These are phyloP conservation scores for Scortum barcoo DNA, from an alignment of 2,113 vertebrate species.

Conservation along the genomic window DNA sequence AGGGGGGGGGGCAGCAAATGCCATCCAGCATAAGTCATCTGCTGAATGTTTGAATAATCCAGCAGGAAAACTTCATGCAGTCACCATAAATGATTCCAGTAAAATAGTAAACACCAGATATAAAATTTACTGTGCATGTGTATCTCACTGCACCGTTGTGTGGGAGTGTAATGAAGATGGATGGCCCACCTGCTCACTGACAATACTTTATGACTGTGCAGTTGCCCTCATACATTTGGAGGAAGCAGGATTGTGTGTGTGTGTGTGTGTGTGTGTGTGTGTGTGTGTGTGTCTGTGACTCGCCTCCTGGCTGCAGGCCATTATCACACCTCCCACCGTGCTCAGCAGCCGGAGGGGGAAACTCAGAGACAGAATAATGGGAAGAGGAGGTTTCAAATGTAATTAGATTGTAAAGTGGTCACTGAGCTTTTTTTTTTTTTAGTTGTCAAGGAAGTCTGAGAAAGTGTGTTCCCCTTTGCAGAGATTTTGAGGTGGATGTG, in stretches of 20 bases:
- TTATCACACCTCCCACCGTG: constrained; percentile 45
- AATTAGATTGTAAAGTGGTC: constrained; percentile 11
- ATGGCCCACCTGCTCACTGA: constrained; percentile 39
- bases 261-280: constrained; percentile 30
- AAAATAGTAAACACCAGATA: constrained; percentile 15
- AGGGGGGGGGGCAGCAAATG: neutral
- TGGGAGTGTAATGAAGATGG: constrained; percentile 59
- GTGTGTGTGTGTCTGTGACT: constrained; percentile 45
- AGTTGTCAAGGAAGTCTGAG: too few species aligned
- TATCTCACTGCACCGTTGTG: constrained; percentile 13
- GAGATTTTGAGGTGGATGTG: neutral
- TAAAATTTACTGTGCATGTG: constrained; percentile 24
- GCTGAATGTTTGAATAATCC: constrained; percentile 6
- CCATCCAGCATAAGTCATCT: neutral
- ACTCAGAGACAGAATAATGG: constrained; percentile 1
- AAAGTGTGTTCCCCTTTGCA: neutral
- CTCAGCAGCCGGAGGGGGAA: constrained; percentile 13
- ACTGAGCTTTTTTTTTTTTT: neutral
- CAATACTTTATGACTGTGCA: constrained; percentile 52
- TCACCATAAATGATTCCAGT: constrained; percentile 17
- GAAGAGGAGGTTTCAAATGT: constrained; percentile 12
- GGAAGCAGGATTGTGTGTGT: constrained; percentile 21
- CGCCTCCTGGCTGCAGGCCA: constrained; percentile 45
- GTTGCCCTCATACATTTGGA: constrained; percentile 52
- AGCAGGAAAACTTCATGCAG: constrained; percentile 19